A percentile compares a stretch with the other conserved stretches of the same genome.
Conservation (phyloP, 2,888 invertebrate species). For the Acanthopleura granulata region DNA sequence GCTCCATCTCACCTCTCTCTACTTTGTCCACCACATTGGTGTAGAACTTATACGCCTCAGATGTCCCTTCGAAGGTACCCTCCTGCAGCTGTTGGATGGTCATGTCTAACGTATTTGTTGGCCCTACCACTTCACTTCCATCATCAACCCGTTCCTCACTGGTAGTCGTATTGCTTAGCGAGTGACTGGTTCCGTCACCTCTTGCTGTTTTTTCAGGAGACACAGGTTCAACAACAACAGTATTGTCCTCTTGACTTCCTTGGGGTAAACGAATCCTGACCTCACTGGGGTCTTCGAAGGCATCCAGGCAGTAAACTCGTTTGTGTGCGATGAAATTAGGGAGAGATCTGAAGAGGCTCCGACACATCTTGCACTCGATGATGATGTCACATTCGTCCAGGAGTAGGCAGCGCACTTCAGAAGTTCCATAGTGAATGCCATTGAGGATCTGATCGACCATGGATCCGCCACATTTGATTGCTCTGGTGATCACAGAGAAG, state of each 20-base stretch:
- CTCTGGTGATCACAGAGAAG: constrained; percentile 52
- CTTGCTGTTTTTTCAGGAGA: constrained; percentile 37
- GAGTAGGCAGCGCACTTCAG: constrained; percentile 82
- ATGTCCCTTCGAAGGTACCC: constrained; percentile 47
- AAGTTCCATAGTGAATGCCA: constrained; percentile 81
- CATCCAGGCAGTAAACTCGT: constrained; percentile 80
- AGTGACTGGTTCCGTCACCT: background rate
- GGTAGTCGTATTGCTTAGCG: constrained; percentile 2
- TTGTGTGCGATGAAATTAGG: constrained; percentile 92
- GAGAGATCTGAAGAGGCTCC: constrained; percentile 87
- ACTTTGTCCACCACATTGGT: constrained; percentile 49
- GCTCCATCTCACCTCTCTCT: constrained; percentile 36
- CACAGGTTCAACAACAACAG: constrained; percentile 44
- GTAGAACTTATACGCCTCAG: constrained; percentile 49
- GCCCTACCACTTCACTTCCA: too few relatives aligned
- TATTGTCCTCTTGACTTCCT: constrained; percentile 19
- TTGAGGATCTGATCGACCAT: constrained; percentile 75
- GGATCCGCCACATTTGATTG: constrained; percentile 49
- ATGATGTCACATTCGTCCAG: constrained; percentile 88
- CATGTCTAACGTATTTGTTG: constrained; percentile 24
- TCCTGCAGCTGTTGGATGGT: constrained; percentile 38
- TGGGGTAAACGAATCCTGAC: background rate
- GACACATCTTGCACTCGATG: constrained; percentile 90
- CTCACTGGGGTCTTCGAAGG: constrained; percentile 32
- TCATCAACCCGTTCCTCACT: background rate